Percentiles rank a stretch among this genome's conserved stretches.
Conservation (phyloP, 2,113 vertebrate genomes). For the Tenrec ecaudatus region DNA sequence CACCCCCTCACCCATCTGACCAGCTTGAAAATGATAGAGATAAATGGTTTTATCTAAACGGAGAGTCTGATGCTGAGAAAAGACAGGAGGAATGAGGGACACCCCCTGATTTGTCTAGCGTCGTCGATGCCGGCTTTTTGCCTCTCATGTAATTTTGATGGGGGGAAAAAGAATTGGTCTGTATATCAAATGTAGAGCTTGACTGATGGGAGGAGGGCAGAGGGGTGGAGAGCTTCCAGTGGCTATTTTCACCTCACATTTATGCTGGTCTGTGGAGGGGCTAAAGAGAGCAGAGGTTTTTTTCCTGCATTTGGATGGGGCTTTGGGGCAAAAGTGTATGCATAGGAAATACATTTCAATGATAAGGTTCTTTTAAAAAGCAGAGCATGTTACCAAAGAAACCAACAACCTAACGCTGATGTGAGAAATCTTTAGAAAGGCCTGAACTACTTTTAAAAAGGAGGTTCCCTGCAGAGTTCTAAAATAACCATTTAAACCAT, state of each 20-base stretch:
- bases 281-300: slow-evolving; percentile 64
- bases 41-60: slow-evolving; percentile 82
- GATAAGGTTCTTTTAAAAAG: slow-evolving; percentile 74
- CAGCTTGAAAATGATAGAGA: slow-evolving; percentile 81
- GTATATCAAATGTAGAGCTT: slow-evolving; percentile 63
- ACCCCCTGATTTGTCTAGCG: slow-evolving; percentile 66
- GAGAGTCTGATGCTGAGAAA: slow-evolving; percentile 57
- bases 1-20: slow-evolving; percentile 73
- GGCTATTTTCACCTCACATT: slow-evolving; percentile 56
- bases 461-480: slow-evolving; percentile 71
- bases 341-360: slow-evolving; percentile 78
- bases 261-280: slow-evolving; percentile 44
- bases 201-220: slow-evolving; percentile 59
- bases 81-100: slow-evolving; percentile 32
- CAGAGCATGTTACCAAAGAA: slow-evolving; percentile 62
- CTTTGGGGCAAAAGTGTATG: slow-evolving; percentile 68
- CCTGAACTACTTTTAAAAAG: slow-evolving; percentile 71
- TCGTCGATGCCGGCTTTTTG: slow-evolving; percentile 47
- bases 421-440: slow-evolving; percentile 70
- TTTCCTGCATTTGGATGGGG: slow-evolving; percentile 55
- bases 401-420: slow-evolving; percentile 68
- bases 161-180: slow-evolving; percentile 42
- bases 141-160: slow-evolving; percentile 76
- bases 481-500: slow-evolving; percentile 74
- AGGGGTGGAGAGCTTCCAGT: neutral